Evolutionary conservation across 1,140 invertebrate species (phyloP).

Genomic region (Hylyphantes graminicola): DNA sequence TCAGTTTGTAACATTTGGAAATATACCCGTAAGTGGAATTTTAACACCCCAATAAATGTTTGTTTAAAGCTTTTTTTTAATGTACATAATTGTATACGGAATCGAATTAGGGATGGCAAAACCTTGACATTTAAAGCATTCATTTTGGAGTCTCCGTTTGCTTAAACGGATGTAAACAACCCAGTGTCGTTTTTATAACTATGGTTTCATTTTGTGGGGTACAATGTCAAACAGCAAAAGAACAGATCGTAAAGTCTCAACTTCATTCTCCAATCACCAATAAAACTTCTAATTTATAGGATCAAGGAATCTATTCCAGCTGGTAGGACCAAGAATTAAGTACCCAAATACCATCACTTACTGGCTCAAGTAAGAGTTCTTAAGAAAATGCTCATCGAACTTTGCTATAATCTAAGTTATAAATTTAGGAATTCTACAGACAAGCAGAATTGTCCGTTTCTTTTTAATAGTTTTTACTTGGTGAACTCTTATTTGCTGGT

Average conservation of each 20-base stretch:
- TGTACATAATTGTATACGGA: too few species aligned
- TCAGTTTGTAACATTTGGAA: too few species aligned
- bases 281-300: conserved; percentile 60
- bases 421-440: conserved; percentile 52
- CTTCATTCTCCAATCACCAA: conserved; percentile 52
- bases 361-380: conserved; percentile 48
- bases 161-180: conserved; percentile 12
- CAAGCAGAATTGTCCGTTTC: conserved; percentile 22
- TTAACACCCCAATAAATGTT: too few species aligned
- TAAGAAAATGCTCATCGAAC: conserved; percentile 45
- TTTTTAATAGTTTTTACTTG: conserved; percentile 9
- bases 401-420: conserved; percentile 48
- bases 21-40: too few species aligned
- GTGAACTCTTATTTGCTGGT: conserved; percentile 27
- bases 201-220: conserved; percentile 44
- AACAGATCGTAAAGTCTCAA: conserved; percentile 50
- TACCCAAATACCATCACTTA: conserved; percentile 53
- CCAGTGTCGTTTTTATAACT: conserved; percentile 56
- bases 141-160: too few species aligned
- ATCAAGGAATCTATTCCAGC: conserved; percentile 39
- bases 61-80: too few species aligned
- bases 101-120: too few species aligned
- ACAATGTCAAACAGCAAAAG: conserved; percentile 15
- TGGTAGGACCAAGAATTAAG: conserved; percentile 50
- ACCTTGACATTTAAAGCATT: too few species aligned